Percentiles rank a stretch among this genome's conserved stretches.
Evolutionary conservation across 2,113 vertebrate genomes (phyloP).

Genomic region (Triplophysa dalaica): DNA sequence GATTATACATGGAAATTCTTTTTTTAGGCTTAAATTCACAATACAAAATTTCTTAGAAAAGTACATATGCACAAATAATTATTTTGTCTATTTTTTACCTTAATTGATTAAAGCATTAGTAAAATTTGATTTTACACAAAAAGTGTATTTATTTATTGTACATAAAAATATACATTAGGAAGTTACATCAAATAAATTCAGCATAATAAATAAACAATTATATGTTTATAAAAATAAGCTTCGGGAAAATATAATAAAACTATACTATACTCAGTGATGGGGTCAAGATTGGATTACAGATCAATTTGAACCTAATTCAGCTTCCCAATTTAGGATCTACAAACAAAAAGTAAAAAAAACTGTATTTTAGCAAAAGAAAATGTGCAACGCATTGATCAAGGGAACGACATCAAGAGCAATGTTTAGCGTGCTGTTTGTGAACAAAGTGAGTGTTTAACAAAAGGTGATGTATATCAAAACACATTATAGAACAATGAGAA

Average conservation of each 20-base stretch:
- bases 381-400: neutral
- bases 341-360: neutral
- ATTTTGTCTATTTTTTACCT: too few species aligned
- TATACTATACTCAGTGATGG: too few species aligned
- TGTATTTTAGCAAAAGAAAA: neutral
- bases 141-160: too few species aligned
- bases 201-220: neutral
- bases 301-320: too few species aligned
- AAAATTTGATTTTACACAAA: too few species aligned
- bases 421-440: constrained; percentile 27
- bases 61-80: neutral
- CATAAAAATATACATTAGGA: neutral
- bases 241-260: neutral
- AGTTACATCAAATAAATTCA: neutral
- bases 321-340: too few species aligned
- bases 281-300: too few species aligned
- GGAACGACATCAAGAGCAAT: neutral
- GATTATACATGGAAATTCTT: constrained; percentile 6
- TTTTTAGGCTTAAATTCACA: neutral
- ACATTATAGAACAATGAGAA: constrained; percentile 68
- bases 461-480: constrained; percentile 48
- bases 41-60: neutral
- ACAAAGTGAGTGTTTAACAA: constrained; percentile 52
- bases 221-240: neutral
- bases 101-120: too few species aligned